Percentiles rank a stretch among this genome's conserved stretches.
phyloP scores from a whole-genome alignment of 2,797 vertebrate species.

The Pseudotriccus pelzelni region DNA sequence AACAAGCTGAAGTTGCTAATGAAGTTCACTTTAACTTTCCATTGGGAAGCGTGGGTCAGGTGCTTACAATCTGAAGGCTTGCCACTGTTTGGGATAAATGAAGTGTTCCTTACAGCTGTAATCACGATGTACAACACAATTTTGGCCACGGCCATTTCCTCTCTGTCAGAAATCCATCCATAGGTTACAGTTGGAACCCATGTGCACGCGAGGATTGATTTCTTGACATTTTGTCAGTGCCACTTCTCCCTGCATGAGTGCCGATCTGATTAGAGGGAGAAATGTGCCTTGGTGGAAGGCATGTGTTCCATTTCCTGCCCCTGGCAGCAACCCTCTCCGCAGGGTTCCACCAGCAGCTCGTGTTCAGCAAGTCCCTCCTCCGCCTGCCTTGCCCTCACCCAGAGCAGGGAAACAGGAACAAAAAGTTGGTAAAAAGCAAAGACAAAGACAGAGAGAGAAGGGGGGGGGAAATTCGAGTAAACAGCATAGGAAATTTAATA shows the following conservation, averaged over 20 bases:
- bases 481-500: conserved; percentile 25
- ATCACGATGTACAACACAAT: conserved; percentile 32
- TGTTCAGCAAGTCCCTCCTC: conserved; percentile 1
- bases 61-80: background rate
- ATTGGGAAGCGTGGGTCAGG: conserved; percentile 8
- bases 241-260: conserved; percentile 62
- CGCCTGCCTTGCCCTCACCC: background rate
- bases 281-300: conserved; percentile 60
- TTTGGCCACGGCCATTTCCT: conserved; percentile 41
- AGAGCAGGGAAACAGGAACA: background rate
- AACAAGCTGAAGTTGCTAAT: background rate
- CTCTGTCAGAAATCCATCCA: conserved; percentile 26
- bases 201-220: conserved; percentile 39
- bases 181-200: conserved; percentile 14
- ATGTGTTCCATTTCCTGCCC: conserved; percentile 74
- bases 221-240: conserved; percentile 66
- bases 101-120: conserved; percentile 42
- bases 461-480: background rate
- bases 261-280: conserved; percentile 66
- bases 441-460: background rate
- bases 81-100: conserved; percentile 27
- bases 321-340: conserved; percentile 34
- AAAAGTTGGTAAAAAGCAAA: background rate
- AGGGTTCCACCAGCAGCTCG: conserved; percentile 40
- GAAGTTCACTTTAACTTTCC: conserved; percentile 32